Evolutionary conservation across 2,797 vertebrate genomes (phyloP).

Genomic region (Emydoidea blandingii): DNA sequence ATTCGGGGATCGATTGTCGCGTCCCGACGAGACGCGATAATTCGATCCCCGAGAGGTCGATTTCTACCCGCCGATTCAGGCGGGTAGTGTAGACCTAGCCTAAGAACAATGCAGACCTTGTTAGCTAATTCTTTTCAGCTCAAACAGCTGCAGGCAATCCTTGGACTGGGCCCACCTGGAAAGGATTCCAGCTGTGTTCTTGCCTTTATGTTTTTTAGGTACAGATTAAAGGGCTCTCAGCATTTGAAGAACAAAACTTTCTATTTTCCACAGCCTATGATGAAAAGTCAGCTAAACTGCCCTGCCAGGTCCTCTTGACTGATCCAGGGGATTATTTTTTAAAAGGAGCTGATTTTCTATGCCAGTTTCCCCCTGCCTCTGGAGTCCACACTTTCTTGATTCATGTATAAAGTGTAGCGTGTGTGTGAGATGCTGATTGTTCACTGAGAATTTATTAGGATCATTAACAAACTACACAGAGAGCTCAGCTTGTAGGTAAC

Average conservation of each 20-base stretch:
- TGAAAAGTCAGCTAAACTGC: not conserved
- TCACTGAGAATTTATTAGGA: not conserved
- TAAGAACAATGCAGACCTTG: not conserved
- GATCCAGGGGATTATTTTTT: not conserved
- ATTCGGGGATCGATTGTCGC: too few species aligned
- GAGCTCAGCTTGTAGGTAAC: not conserved
- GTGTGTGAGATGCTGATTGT: not conserved
- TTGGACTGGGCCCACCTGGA: not conserved
- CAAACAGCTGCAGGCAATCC: not conserved
- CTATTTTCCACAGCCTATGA: not conserved
- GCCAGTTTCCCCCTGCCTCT: not conserved
- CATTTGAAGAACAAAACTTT: not conserved
- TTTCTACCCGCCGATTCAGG: too few species aligned
- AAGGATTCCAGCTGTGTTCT: not conserved
- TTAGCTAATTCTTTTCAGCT: not conserved
- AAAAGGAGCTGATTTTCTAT: not conserved
- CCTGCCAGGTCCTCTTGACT: not conserved
- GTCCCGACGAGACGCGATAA: too few species aligned
- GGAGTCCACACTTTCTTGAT: not conserved
- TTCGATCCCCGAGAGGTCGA: too few species aligned
- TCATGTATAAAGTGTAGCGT: not conserved
- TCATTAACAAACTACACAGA: not conserved
- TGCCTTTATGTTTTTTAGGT: not conserved
- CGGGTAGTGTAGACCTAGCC: too few species aligned
- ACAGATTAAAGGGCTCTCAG: rapidly evolving